Percentiles rank a stretch among this genome's conserved stretches.
Evolutionary conservation across 92 coral and sea anemone species (phyloP).

Genomic region (Umimayanthus kanabou): DNA sequence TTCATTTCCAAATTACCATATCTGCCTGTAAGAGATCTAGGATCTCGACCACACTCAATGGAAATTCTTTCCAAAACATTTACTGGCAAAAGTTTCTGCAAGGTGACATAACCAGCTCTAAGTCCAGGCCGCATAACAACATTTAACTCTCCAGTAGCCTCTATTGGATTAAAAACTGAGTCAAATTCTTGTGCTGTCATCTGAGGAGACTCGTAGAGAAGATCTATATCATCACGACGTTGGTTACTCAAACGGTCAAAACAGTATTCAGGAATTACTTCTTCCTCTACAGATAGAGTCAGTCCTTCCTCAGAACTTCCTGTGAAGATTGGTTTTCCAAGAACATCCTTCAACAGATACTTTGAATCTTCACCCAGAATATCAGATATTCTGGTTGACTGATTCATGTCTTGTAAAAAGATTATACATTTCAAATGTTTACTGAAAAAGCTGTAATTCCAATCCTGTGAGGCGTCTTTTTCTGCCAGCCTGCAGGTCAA

Average conservation of each 20-base stretch:
- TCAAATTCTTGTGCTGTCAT: neutral
- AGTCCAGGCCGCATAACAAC: slow-evolving; percentile 12
- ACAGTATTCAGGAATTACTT: neutral
- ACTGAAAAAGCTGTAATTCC: slow-evolving; percentile 1
- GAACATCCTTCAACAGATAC: slow-evolving; percentile 15
- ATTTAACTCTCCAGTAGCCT: slow-evolving; percentile 11
- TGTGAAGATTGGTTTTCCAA: slow-evolving; percentile 8
- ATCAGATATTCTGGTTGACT: slow-evolving; percentile 2
- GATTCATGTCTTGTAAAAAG: slow-evolving; percentile 20
- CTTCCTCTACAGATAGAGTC: neutral
- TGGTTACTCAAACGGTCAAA: neutral
- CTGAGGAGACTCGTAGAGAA: neutral
- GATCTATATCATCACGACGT: neutral
- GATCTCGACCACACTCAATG: slow-evolving; percentile 6
- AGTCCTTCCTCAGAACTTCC: slow-evolving; percentile 21
- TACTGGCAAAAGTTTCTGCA: slow-evolving; percentile 1
- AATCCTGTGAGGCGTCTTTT: neutral
- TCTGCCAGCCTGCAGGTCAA: neutral
- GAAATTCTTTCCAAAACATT: neutral
- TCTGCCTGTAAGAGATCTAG: neutral
- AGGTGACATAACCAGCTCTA: slow-evolving; percentile 1
- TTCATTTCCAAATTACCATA: neutral
- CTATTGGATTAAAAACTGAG: neutral
- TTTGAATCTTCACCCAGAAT: slow-evolving; percentile 18
- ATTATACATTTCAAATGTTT: slow-evolving; percentile 20